Percentiles rank a stretch among this genome's conserved stretches.
Evolutionary conservation across 2,888 invertebrate species (phyloP).

Genomic region (Stenolophus ochropezus): DNA sequence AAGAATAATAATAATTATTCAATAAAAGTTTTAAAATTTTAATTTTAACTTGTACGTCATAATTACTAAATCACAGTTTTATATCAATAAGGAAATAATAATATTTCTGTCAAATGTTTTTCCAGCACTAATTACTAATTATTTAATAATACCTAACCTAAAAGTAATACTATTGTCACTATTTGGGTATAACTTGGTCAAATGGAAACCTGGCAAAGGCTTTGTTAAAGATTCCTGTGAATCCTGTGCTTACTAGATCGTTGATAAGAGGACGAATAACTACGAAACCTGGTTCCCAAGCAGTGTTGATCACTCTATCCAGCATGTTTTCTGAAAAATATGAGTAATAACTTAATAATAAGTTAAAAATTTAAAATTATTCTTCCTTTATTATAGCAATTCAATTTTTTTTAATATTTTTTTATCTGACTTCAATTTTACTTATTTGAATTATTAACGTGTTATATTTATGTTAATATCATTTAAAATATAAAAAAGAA

Average conservation of each 20-base stretch:
- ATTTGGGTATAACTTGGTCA: slow-evolving; percentile 76
- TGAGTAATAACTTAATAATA: background rate
- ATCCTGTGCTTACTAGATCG: slow-evolving; percentile 88
- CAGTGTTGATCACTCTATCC: slow-evolving; percentile 85
- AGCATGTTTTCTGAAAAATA: slow-evolving; percentile 78
- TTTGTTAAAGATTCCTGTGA: slow-evolving; percentile 87
- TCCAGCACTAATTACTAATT: background rate
- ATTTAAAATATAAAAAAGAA: no score
- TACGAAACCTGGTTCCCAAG: slow-evolving; percentile 88
- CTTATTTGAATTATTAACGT: no score
- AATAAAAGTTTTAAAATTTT: no score
- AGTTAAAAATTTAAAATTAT: no score
- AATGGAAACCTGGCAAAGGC: slow-evolving; percentile 85
- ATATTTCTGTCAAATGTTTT: background rate
- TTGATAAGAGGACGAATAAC: slow-evolving; percentile 86
- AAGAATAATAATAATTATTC: no score
- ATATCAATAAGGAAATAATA: no score
- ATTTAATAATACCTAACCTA: background rate
- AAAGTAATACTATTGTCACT: background rate
- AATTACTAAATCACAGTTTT: no score
- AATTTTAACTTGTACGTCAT: no score
- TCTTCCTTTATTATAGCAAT: no score
- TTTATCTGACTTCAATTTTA: no score
- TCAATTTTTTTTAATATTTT: no score
- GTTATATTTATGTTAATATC: no score